Evolutionary conservation across 2,888 invertebrate genomes (phyloP).

Genomic region (Glyphotaelius pellucidus): DNA sequence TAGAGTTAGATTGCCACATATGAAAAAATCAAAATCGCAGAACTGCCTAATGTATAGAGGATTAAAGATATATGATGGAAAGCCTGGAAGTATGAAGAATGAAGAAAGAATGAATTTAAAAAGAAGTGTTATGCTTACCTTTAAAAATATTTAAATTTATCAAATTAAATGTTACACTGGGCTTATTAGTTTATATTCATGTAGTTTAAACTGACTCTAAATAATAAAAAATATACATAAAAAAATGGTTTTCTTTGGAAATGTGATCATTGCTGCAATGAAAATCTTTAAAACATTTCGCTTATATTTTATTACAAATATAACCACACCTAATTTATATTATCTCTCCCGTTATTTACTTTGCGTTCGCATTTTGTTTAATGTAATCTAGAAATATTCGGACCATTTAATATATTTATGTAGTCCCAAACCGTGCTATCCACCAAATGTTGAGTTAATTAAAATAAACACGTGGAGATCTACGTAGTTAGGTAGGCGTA

Average conservation of each 20-base stretch:
- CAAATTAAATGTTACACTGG: no score
- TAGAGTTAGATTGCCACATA: no score
- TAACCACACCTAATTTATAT: neutral
- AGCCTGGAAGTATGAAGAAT: no score
- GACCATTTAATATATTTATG: conserved; percentile 4
- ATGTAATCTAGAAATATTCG: neutral
- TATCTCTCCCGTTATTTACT: neutral
- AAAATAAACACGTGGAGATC: conserved; percentile 7
- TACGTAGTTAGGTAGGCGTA: conserved; percentile 5
- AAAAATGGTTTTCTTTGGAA: neutral
- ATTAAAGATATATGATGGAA: no score
- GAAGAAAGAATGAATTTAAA: no score
- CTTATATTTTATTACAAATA: neutral
- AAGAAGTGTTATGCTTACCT: no score
- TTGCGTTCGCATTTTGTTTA: neutral
- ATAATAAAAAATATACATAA: no score
- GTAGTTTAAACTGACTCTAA: no score
- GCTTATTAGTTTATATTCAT: no score
- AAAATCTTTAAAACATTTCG: neutral
- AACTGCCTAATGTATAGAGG: no score
- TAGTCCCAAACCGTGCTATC: neutral
- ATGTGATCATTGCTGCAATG: neutral
- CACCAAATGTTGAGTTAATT: conserved; percentile 9
- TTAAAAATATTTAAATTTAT: no score
- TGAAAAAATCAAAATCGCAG: no score